Evolutionary conservation across 2,113 vertebrate genomes (phyloP), one percentile per base, ranked within the genome.

Genomic region (Rhinoptilus africanus): DNA sequence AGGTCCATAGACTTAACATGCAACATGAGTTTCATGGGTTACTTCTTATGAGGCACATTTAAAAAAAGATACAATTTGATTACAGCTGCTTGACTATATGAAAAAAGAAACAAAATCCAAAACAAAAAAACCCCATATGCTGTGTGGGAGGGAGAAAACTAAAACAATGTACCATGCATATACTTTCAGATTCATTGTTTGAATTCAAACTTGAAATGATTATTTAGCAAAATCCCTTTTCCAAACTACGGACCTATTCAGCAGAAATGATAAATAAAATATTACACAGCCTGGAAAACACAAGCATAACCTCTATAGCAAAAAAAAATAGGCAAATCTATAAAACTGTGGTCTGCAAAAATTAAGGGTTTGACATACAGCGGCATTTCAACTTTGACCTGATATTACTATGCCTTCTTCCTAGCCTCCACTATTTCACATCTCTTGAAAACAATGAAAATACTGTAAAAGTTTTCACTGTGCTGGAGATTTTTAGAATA

Each of bases 201-300:
- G 95, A 97, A 96, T 57, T 96, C 66, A 74, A 94, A 93, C 85
- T 85, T 62, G 68, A 95, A 90, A 95, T 91, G 81, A 63, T 82
- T 96, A 68, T 53, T 85, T 89, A 85, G 78, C 41, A 95, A 95
- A 85, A 96, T 69, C 66, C 72, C 78, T 85, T 95, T 94, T 91
- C 78, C 95, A 95, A 90, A 94, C 76, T 79, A 39, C 5, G 77
- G 63, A 83, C 96, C 97, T 98, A 98, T 98, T 98, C 97, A 98
- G 98, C 98, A 98, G 97, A 98, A 83, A 97, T 71, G 1, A 80
- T 73, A 93, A 68, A 85, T n/a, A 43, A 47, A 86, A 8, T 79
- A 60, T 28, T 85, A n/a, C 4, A 53, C 21, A 86, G 67, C 59
- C 60, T 39, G 20, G 32, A 66, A 84, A 75, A 83, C 67, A 63